These are phyloP conservation scores for Promerops cafer DNA, from an alignment of 2,113 vertebrate genomes.

Conservation along the genomic window DNA sequence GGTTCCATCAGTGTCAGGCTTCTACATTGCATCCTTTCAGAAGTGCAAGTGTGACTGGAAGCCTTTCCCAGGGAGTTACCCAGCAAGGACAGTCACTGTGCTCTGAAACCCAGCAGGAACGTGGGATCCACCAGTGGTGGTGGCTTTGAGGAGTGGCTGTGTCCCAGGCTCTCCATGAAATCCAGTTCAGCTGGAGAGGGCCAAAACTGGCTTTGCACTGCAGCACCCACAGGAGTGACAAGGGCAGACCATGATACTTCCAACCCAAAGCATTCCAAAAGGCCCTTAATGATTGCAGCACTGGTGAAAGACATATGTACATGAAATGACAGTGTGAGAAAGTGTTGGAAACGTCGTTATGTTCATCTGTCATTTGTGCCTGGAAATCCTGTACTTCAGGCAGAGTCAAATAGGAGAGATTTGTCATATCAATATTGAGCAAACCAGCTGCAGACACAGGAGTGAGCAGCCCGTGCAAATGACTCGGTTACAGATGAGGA, in stretches of 20 bases:
- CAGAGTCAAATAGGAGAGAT: background rate
- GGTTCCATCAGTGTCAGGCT: background rate
- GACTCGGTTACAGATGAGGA: background rate
- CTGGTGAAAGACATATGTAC: background rate
- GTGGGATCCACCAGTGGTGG: background rate
- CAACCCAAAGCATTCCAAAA: background rate
- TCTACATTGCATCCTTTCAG: background rate
- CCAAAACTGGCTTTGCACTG: background rate
- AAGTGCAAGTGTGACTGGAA: background rate
- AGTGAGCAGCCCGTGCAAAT: background rate
- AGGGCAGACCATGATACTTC: background rate
- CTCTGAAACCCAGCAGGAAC: background rate
- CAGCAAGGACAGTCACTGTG: accelerated
- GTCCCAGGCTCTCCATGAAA: background rate
- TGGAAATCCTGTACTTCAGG: background rate
- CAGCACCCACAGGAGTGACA: background rate
- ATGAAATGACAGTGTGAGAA: background rate
- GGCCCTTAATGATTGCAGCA: background rate
- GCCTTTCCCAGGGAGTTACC: background rate
- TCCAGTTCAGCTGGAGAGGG: background rate
- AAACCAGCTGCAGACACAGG: background rate
- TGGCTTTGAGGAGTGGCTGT: background rate
- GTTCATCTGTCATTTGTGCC: background rate
- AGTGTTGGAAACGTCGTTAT: background rate
- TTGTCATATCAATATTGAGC: background rate